Conservation (phyloP, 2,797 vertebrate species). For the Semaprochilodus insignis region DNA sequence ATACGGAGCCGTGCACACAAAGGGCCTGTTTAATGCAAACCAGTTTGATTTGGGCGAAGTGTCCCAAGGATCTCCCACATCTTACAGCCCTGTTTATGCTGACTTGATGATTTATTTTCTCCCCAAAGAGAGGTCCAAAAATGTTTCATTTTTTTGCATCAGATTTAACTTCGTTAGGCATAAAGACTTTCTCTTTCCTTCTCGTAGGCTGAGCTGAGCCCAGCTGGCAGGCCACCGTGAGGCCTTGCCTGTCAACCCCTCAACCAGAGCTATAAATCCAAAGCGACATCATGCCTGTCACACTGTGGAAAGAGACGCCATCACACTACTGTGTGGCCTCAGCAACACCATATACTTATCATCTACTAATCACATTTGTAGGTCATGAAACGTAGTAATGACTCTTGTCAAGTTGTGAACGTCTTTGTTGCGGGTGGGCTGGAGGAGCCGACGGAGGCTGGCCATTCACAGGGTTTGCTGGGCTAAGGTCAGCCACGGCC, state of each 20-base stretch:
- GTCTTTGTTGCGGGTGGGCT: constrained; percentile 64
- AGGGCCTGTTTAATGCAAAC: constrained; percentile 87
- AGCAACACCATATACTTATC: constrained; percentile 69
- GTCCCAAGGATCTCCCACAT: constrained; percentile 85
- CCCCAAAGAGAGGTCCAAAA: constrained; percentile 63
- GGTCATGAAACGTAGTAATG: constrained; percentile 69
- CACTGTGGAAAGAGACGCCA: constrained; percentile 63
- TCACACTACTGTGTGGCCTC: constrained; percentile 61
- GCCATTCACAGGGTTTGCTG: background rate
- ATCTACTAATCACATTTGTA: constrained; percentile 71
- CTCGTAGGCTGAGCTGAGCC: constrained; percentile 62
- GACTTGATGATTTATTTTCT: constrained; percentile 84
- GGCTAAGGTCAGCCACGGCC: constrained; percentile 35
- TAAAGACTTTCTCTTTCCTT: constrained; percentile 69
- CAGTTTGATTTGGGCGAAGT: constrained; percentile 86
- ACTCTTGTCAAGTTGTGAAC: constrained; percentile 68
- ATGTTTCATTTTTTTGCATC: constrained; percentile 75
- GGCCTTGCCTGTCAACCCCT: constrained; percentile 70
- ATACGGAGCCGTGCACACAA: constrained; percentile 86
- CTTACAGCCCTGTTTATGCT: constrained; percentile 81
- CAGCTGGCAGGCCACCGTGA: constrained; percentile 63
- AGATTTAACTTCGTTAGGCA: constrained; percentile 72
- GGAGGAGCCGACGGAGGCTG: constrained; percentile 28
- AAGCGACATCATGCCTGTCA: constrained; percentile 66
- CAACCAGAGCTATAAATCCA: constrained; percentile 73